A percentile compares a stretch with the other conserved stretches of the same genome.
Conservation (phyloP, 2,888 invertebrate genomes). For the Labia minor region DNA sequence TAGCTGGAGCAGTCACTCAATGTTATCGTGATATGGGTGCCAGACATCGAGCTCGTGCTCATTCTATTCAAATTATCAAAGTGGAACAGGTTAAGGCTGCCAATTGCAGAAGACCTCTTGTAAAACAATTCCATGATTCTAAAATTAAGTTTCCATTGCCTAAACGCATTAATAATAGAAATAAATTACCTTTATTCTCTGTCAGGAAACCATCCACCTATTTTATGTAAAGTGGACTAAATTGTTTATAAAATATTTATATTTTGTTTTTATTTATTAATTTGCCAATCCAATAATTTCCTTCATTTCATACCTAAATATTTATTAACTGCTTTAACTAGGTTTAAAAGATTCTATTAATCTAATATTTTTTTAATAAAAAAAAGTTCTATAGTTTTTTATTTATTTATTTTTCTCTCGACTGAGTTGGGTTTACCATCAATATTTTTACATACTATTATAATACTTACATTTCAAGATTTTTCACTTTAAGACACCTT, state of each 20-base stretch:
- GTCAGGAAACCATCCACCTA: slow-evolving; percentile 71
- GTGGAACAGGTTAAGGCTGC: slow-evolving; percentile 82
- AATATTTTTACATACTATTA: too few relatives aligned
- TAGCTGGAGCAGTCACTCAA: slow-evolving; percentile 93
- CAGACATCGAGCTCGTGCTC: slow-evolving; percentile 93
- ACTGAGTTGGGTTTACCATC: too few relatives aligned
- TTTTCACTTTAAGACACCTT: too few relatives aligned
- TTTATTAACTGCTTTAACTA: too few relatives aligned
- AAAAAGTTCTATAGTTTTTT: too few relatives aligned
- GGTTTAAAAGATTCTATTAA: too few relatives aligned
- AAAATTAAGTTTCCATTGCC: slow-evolving; percentile 95
- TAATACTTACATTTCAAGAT: too few relatives aligned
- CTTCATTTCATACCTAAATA: too few relatives aligned
- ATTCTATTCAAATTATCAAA: slow-evolving; percentile 95
- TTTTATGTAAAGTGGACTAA: slow-evolving; percentile 45
- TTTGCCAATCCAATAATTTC: too few relatives aligned
- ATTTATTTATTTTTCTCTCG: too few relatives aligned
- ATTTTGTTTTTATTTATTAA: too few relatives aligned
- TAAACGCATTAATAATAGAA: slow-evolving; percentile 74
- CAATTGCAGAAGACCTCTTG: slow-evolving; percentile 84
- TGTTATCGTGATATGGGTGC: slow-evolving; percentile 99
- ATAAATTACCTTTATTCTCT: slow-evolving; percentile 73
- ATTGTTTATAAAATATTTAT: background rate
- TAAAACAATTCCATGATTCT: slow-evolving; percentile 98
- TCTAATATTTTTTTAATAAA: too few relatives aligned